Evolutionary conservation across 2,888 invertebrate genomes (phyloP), one percentile per base, ranked within the genome.

Genomic region (Orthosia cruda): DNA sequence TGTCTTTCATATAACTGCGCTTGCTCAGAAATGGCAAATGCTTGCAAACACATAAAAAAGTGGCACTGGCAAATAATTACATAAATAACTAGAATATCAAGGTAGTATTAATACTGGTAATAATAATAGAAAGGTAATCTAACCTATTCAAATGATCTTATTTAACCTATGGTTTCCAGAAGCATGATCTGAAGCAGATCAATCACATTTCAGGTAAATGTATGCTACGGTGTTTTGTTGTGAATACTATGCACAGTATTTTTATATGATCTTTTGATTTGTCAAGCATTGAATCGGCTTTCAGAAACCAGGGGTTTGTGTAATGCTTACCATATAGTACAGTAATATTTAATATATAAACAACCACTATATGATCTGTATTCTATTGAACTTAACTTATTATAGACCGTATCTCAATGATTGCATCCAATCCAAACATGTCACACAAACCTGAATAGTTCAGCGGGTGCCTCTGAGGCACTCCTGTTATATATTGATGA

Each of bases 401-500:
- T 69, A 63, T 66, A 58, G 76, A 78, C 79, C 63, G 12, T 74
- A 73, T 77, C 76, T 66, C 26, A 72, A 72, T 72, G 1, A 75
- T 66, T 63, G 61, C 66, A 76, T 84, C 79, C 67, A 67, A 80
- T 84, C 81, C 67, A 86, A 87, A 89, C 86, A 71, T 71, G 55
- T 69, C 86, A 88, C 92, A 96, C 96, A 93, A 95, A 97, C 97
- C 97, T 97, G 97, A 98, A 98, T 88, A 98, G 97, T 97, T 98
- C 98, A 88, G 98, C 98, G 70, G 98, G 98, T 93, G 98, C 98
- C 95, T 98, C 98, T 68, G 98, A 97, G 89, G 97, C 97, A 96
- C 97, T 98, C 93, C 97, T 97, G 95, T 99, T 99, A 96, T 99
- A 99, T 94, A 99, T 99, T 94, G 98, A 98, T 90, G 98, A 98